Evolutionary conservation across 2,113 vertebrate species (phyloP).

Genomic region (Heteronetta atricapilla): DNA sequence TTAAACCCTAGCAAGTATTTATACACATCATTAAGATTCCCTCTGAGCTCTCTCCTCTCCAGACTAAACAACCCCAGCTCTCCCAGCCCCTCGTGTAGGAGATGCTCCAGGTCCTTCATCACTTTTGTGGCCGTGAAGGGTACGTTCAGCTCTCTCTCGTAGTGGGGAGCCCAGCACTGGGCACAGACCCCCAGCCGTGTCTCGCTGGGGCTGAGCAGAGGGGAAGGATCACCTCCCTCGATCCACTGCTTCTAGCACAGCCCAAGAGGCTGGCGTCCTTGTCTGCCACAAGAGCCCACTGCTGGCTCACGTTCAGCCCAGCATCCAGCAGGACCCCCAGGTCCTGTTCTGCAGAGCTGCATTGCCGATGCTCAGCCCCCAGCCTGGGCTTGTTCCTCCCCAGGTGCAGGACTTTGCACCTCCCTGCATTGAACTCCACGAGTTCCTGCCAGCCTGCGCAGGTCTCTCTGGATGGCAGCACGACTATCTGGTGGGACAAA

Average conservation of each 20-base stretch:
- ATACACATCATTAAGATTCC: not conserved
- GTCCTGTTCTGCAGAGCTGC: not conserved
- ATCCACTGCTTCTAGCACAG: not conserved
- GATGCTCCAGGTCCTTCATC: not conserved
- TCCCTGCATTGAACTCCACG: not conserved
- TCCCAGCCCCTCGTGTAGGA: not conserved
- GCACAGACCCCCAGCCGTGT: not conserved
- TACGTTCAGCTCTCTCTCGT: not conserved
- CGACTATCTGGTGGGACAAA: not conserved
- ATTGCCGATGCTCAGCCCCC: not conserved
- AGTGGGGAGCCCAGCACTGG: not conserved
- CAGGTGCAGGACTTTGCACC: not conserved
- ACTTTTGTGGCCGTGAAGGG: too few species aligned
- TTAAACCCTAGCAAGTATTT: not conserved
- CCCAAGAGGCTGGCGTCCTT: not conserved
- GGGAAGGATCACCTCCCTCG: not conserved
- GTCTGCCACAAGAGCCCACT: not conserved
- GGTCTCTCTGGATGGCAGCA: not conserved
- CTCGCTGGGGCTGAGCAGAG: not conserved
- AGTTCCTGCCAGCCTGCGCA: fast-evolving
- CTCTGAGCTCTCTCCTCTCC: not conserved
- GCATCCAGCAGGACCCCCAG: not conserved
- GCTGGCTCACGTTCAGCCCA: not conserved
- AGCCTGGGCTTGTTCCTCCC: not conserved
- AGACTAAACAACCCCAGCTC: not conserved